These are phyloP conservation scores for Festucalex cinctus DNA, from an alignment of 2,113 vertebrate genomes.

Conservation along the genomic window DNA sequence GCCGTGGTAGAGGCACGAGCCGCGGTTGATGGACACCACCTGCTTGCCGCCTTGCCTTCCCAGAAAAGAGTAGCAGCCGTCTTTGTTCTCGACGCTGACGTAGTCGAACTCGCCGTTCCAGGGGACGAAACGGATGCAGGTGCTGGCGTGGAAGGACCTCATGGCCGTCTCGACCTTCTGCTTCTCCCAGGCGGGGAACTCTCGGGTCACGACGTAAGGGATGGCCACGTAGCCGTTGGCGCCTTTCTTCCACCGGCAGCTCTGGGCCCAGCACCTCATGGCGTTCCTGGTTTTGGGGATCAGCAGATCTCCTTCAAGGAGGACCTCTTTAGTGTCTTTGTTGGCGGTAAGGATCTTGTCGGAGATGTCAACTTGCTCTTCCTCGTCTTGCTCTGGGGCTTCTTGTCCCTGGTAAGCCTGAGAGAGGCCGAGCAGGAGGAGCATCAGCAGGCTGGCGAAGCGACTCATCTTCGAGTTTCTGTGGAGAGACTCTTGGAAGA, in stretches of 20 bases:
- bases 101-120: neutral
- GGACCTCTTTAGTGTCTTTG: neutral
- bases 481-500: constrained; percentile 25
- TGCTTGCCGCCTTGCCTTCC: neutral
- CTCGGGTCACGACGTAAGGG: neutral
- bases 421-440: constrained; percentile 16
- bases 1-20: constrained; percentile 3
- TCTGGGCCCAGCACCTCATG: neutral
- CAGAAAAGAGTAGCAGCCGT: neutral
- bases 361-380: neutral
- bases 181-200: neutral
- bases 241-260: neutral
- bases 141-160: neutral
- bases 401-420: neutral
- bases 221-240: neutral
- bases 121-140: constrained; percentile 4
- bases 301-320: constrained; percentile 1
- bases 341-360: neutral
- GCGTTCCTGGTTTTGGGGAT: neutral
- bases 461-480: constrained; percentile 33
- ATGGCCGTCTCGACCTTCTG: neutral
- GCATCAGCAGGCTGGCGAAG: constrained; percentile 14
- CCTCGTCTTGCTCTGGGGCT: neutral
- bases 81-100: neutral
- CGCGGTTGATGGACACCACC: constrained; percentile 3